Percentiles rank a stretch among this genome's conserved stretches.
Conservation (phyloP, 2,797 vertebrate species). For the Netta rufina region DNA sequence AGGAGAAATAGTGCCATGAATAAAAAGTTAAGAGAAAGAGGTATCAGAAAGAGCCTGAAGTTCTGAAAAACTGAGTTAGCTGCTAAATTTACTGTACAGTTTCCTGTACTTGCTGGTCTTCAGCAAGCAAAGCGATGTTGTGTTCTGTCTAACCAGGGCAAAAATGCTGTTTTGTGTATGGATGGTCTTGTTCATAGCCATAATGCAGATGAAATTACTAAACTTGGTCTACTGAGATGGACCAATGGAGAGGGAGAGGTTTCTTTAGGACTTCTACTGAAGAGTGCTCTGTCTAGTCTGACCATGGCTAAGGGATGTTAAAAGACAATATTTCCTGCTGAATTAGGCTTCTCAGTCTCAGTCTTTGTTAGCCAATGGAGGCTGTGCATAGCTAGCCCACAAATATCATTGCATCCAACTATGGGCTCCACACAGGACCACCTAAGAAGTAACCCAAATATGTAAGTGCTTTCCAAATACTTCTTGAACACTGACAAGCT, state of each 20-base stretch:
- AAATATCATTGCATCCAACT: too few species aligned
- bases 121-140: rapidly evolving
- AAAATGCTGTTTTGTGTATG: not conserved
- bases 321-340: not conserved
- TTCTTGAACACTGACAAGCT: too few species aligned
- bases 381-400: not conserved
- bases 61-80: not conserved
- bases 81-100: not conserved
- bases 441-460: too few species aligned
- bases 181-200: not conserved
- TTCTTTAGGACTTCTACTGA: not conserved
- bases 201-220: not conserved
- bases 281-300: not conserved
- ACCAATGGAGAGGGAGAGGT: not conserved
- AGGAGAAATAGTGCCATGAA: not conserved
- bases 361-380: not conserved
- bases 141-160: not conserved
- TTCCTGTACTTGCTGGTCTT: not conserved
- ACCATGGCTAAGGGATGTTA: not conserved
- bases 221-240: not conserved
- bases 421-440: too few species aligned
- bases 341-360: not conserved
- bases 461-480: too few species aligned
- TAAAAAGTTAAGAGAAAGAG: not conserved
- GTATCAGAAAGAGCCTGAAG: not conserved